Percentiles rank a stretch among this genome's conserved stretches.
These are phyloP conservation scores for Pseudoips prasinana DNA, from an alignment of 2,888 invertebrate species.

Conservation along the genomic window DNA sequence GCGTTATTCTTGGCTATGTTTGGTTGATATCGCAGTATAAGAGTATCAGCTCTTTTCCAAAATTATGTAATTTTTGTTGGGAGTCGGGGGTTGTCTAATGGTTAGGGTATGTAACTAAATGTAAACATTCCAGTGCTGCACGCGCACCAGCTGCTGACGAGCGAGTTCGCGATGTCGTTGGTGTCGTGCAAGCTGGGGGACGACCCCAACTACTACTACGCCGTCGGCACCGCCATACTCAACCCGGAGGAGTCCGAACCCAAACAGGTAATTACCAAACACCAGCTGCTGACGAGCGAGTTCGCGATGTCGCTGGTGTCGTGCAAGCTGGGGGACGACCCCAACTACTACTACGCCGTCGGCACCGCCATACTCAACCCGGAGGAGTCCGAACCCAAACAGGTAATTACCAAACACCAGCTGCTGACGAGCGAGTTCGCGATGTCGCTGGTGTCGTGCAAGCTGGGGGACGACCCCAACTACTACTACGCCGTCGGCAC, in stretches of 20 bases:
- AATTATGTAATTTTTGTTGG: too few relatives aligned
- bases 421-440: constrained; percentile 92
- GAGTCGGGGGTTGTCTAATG: too few relatives aligned
- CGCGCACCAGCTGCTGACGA: constrained; percentile 94
- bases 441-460: constrained; percentile 90
- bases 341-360: too few relatives aligned
- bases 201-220: constrained; percentile 95
- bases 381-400: too few relatives aligned
- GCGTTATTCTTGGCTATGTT: too few relatives aligned
- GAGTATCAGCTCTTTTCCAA: too few relatives aligned
- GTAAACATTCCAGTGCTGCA: constrained; percentile 92
- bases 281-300: too few relatives aligned
- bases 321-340: too few relatives aligned
- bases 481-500: constrained; percentile 95
- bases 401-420: constrained; percentile 80
- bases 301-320: too few relatives aligned
- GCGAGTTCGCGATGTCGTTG: constrained; percentile 95
- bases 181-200: constrained; percentile 95
- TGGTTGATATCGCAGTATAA: too few relatives aligned
- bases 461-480: constrained; percentile 91
- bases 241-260: constrained; percentile 98
- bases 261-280: constrained; percentile 81
- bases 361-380: too few relatives aligned
- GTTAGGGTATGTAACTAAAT: too few relatives aligned
- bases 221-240: constrained; percentile 96